phyloP scores from a whole-genome alignment of 2,888 invertebrate genomes.

The Steinernema carpocapsae region DNA sequence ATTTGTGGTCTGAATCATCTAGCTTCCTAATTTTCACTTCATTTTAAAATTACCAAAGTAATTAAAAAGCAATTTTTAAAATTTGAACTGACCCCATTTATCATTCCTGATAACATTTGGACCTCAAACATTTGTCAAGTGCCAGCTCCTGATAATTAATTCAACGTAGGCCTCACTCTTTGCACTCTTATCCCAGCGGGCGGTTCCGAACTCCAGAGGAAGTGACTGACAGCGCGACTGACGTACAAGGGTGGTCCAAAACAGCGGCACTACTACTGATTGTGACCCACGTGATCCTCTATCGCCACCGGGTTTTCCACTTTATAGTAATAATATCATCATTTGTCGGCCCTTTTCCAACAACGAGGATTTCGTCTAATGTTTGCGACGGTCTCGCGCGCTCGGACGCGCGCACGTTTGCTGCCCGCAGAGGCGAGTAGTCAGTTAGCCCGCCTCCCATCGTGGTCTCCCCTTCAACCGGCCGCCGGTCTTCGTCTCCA shows the following conservation, averaged over 20 bases:
- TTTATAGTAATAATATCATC: constrained; percentile 5
- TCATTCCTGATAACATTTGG: no score
- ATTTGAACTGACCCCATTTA: no score
- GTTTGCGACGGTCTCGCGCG: constrained; percentile 30
- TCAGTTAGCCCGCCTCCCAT: constrained; percentile 29
- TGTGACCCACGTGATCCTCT: no score
- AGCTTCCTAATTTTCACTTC: no score
- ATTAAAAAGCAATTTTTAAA: no score
- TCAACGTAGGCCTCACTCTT: background rate
- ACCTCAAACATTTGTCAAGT: constrained; percentile 2
- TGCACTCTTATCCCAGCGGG: constrained; percentile 22
- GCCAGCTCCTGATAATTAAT: constrained; percentile 16
- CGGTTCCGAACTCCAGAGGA: background rate
- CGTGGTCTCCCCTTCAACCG: constrained; percentile 28
- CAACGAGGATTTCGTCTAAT: constrained; percentile 3
- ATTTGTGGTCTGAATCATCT: no score
- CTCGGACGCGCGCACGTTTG: constrained; percentile 18
- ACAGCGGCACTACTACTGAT: no score
- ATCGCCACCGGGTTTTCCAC: no score
- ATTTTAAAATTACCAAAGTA: no score
- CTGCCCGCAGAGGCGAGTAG: constrained; percentile 28
- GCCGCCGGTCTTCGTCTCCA: constrained; percentile 26
- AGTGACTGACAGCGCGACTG: background rate
- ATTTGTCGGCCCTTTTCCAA: background rate
- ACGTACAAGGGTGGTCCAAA: constrained; percentile 4